Conservation (phyloP, 2,888 invertebrate genomes). For the Coecobrya sp. region DNA sequence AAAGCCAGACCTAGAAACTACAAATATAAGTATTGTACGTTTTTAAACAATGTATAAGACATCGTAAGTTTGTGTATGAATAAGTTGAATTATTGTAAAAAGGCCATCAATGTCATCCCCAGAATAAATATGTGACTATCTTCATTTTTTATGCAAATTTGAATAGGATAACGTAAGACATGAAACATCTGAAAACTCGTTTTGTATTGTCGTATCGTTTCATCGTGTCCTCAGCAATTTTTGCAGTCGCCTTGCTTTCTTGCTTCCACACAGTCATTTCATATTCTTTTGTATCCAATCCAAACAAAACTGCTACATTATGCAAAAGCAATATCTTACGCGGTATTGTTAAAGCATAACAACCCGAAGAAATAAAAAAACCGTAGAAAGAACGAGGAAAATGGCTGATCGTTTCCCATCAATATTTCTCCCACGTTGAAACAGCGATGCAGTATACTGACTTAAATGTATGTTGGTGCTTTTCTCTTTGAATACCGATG, state of each 20-base stretch:
- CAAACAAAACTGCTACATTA: conserved; percentile 11
- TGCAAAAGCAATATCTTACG: conserved; percentile 22
- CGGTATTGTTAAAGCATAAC: neutral
- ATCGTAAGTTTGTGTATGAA: no score
- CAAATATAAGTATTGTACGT: no score
- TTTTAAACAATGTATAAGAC: no score
- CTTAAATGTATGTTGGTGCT: neutral
- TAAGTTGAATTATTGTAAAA: no score
- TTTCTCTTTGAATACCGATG: conserved; percentile 27
- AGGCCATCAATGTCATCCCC: no score
- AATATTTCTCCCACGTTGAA: conserved; percentile 45
- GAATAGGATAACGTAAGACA: neutral
- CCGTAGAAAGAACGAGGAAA: neutral
- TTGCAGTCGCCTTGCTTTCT: no score
- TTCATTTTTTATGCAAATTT: neutral
- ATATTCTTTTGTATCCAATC: neutral
- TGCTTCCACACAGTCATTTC: neutral
- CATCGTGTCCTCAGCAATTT: neutral
- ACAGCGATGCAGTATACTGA: neutral
- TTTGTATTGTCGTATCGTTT: conserved; percentile 4
- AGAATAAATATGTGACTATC: no score
- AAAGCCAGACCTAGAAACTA: no score
- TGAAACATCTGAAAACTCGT: neutral
- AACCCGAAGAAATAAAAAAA: neutral
- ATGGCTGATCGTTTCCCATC: conserved; percentile 53